Evolutionary conservation across 2,113 vertebrate species (phyloP), one percentile per base, ranked within the genome.

Genomic region (Danionella cerebrum): DNA sequence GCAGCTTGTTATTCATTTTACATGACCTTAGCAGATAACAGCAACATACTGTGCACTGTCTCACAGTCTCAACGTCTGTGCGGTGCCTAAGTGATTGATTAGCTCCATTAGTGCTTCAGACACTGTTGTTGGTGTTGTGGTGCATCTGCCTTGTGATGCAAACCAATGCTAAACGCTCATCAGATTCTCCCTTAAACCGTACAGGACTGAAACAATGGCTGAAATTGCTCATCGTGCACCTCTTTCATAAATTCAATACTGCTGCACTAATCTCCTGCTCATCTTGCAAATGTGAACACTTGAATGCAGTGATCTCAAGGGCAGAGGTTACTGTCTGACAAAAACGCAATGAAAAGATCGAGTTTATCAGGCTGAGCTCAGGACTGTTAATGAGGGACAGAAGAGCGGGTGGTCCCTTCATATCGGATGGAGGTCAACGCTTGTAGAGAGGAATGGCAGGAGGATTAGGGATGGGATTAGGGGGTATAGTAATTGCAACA

Each of bases 371-470:
- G 33, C 47, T 25, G 25, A 22, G 52, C 62, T 78, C 66, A 58
- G 67, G 44, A 67, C 59, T 59, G 66, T 69, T 71, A 74, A 48
- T 65, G 33, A 41, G 27, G 29, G 67, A 71, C 54, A 64, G 71
- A 76, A 86, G 60, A n/a, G 58, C 82, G 81, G 78, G 79, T 65
- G 64, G 50, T 68, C 74, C 65, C 68, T 79, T 86, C 83, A 86
- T 87, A 84, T 84, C 11, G 19, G 67, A 80, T 78, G 60, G 79
- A 85, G 84, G 84, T 87, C 83, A 84, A 54, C 62, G 76, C 76
- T 75, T 60, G 45, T 64, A 71, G 73, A 74, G 76, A 79, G 82
- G 80, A 81, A 76, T 74, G 80, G 67, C 74, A 78, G 75, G 53
- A 72, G 72, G 78, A 83, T 68, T 22, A 82, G 71, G 67, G 74